Base-by-base conservation (phyloP, 2,888 invertebrate species). In the Drosophila setosimentum region DNA sequence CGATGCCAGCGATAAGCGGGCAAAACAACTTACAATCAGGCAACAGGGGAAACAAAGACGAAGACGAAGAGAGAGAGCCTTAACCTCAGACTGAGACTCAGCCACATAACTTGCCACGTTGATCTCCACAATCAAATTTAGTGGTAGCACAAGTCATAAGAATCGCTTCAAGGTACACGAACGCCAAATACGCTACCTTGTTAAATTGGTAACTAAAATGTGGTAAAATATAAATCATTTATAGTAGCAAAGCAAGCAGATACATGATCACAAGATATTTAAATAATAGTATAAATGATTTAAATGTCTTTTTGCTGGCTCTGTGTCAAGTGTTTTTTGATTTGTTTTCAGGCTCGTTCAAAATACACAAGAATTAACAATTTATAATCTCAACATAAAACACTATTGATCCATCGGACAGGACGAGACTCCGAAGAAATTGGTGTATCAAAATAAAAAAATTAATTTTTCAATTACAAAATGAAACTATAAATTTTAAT, bases 1-100 rank as follows among this genome's bases (percentile, higher is more conserved):
- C 37, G 87, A 87, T 84, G 84, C 54, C 70, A 75, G 78, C 78
- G 87, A 85, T 87, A 85, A 82, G 71, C 68, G 21, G 49, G 35
- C 27, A 3, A 37, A 18, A 35, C 35, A 37, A 40, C 24, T 24
- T 45, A 30, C 30, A 30, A 42, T 21, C 42, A 16, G 29, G 27
- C 72, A 68, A 65, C 61, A 70, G 67, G 37, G 67, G 48, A 73
- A 61, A 49, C 51, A 21, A 50, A 67, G 37, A 40, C 60, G 13
- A 24, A 45, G 45, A 24, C 24, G 16, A 55, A 59, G 59, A 42
- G 35, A 66, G 68, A 60, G 57, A 73, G 64, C 42, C 76, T 75
- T 83, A 45, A 24, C 24, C 24, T 16, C 45, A 45, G 45, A 45
- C 24, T 8, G 24, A 24, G 24, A 45, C 45, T 0, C 13, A 74